These are phyloP conservation scores for Baryphthengus martii DNA, from an alignment of 2,113 vertebrate species.

Conservation along the genomic window DNA sequence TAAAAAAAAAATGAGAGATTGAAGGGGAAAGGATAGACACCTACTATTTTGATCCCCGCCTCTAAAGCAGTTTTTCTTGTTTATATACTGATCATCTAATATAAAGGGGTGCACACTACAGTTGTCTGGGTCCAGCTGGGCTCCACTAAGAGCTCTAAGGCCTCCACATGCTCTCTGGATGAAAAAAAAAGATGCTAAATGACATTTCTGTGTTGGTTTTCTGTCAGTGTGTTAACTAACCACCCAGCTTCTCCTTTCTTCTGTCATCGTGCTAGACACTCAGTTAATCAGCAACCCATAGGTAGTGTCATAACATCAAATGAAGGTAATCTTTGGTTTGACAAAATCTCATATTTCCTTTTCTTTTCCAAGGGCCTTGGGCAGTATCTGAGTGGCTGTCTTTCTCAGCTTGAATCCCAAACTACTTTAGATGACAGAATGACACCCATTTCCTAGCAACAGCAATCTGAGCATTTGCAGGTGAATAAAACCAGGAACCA, in stretches of 20 bases:
- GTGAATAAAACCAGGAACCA: neutral
- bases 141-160: neutral
- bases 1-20: neutral
- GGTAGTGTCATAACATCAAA: neutral
- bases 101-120: neutral
- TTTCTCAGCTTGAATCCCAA: neutral
- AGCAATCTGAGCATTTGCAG: neutral
- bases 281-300: neutral
- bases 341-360: neutral
- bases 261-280: neutral
- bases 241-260: neutral
- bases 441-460: neutral
- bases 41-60: neutral
- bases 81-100: neutral
- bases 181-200: neutral
- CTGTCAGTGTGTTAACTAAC: constrained; percentile 9
- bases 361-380: neutral
- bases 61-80: neutral
- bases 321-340: neutral
- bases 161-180: neutral
- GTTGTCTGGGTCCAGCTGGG: neutral
- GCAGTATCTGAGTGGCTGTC: neutral
- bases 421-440: constrained; percentile 7
- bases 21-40: neutral
- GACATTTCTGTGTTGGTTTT: neutral